These are phyloP conservation scores for Poeciliopsis presidionis DNA, from an alignment of 2,797 vertebrate genomes.

Conservation along the genomic window DNA sequence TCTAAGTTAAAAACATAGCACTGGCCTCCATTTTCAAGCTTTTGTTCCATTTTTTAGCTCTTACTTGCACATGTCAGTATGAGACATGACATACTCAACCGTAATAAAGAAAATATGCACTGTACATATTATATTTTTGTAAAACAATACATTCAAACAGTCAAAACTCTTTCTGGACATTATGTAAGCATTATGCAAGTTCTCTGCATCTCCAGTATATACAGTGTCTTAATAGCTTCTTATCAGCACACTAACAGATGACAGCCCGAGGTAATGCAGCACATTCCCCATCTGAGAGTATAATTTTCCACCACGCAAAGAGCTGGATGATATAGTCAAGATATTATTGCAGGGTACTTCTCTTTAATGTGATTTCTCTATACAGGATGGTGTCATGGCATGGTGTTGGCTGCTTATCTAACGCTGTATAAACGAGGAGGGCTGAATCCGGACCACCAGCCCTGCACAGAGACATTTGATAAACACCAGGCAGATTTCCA, in stretches of 20 bases:
- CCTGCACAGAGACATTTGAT: conserved; percentile 60
- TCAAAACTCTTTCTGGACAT: background rate
- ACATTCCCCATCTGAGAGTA: conserved; percentile 44
- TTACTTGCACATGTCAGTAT: background rate
- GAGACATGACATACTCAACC: background rate
- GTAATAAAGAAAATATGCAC: background rate
- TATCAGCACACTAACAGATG: conserved; percentile 50
- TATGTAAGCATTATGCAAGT: conserved; percentile 13
- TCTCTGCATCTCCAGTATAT: conserved; percentile 33
- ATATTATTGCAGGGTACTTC: conserved; percentile 36
- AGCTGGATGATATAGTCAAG: conserved; percentile 43
- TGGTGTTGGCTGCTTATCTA: conserved; percentile 42
- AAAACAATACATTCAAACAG: background rate
- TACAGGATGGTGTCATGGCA: conserved; percentile 38
- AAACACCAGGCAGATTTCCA: conserved; percentile 75
- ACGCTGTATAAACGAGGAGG: conserved; percentile 22
- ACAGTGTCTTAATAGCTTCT: conserved; percentile 41
- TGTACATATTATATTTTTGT: background rate
- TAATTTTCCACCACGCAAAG: conserved; percentile 48
- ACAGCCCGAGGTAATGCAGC: conserved; percentile 54
- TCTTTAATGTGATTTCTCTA: conserved; percentile 43
- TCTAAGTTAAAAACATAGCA: background rate
- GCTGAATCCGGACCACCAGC: conserved; percentile 53
- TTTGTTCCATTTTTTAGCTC: background rate
- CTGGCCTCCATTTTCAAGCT: background rate